Conservation (phyloP, 2,113 vertebrate species). For the Puffinus mauretanicus region DNA sequence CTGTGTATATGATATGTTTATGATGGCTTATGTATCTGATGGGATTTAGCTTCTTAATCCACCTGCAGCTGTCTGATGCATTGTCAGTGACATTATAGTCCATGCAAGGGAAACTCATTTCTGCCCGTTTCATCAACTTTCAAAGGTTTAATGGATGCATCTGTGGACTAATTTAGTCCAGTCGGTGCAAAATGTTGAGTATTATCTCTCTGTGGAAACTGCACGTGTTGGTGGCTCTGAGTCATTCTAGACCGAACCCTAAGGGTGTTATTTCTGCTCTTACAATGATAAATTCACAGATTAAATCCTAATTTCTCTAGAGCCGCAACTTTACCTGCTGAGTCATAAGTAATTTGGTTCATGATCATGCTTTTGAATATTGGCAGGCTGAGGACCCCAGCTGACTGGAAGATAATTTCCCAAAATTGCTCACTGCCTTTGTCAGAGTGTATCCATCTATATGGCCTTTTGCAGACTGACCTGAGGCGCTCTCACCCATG, state of each 20-base stretch:
- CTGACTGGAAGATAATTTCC: not conserved
- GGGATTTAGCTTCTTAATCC: not conserved
- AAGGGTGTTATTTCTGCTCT: not conserved
- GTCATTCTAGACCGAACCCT: not conserved
- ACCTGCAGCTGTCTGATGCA: not conserved
- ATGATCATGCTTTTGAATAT: not conserved
- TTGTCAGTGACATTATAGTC: not conserved
- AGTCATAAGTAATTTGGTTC: not conserved
- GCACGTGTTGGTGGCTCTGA: not conserved
- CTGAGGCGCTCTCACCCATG: not conserved
- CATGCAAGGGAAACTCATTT: not conserved
- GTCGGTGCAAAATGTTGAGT: not conserved
- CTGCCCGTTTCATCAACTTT: not conserved
- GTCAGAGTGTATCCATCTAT: not conserved
- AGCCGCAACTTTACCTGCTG: not conserved
- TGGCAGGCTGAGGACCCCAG: not conserved
- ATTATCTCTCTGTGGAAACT: not conserved
- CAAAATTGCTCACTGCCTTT: not conserved
- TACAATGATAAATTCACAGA: not conserved
- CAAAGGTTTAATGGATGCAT: not conserved
- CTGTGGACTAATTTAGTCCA: not conserved
- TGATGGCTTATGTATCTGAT: not conserved
- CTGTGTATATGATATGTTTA: not conserved
- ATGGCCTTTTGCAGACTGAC: not conserved
- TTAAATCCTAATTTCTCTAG: slow-evolving; percentile 2